Base-by-base conservation (phyloP, 2,888 invertebrate genomes). In the Tromatobia lineatoria region DNA sequence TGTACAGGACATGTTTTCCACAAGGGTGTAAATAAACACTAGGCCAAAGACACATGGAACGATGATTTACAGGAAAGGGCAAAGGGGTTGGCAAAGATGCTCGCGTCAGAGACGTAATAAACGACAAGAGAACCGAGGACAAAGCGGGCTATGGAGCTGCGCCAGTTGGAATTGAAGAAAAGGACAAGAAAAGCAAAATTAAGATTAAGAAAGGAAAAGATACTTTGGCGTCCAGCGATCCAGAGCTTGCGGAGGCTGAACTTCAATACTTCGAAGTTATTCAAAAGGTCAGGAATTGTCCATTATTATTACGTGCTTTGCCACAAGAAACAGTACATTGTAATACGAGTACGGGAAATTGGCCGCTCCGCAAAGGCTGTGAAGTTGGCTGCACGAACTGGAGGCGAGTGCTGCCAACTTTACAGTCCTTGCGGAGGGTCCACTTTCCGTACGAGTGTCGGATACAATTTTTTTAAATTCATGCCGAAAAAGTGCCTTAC, bases 181-280 rank as follows among this genome's bases (percentile, higher is more conserved):
- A 73, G 38, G 88, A 88, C 7, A 87, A 83, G 6, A 86, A 77
- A 20, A 34, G 78, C 59, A 74, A 78, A 80, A 77, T 34, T 7
- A 78, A 85, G 74, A 70, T 61, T 7, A 85, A 69, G 76, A 88
- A 76, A 57, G n/a, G 47, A 3, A 87, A 84, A 47, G 82, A 80
- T 20, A 61, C 57, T 3, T 70, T 66, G 38, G 54, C 77, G 50
- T 80, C 85, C 47, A 86, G 85, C 29, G 89, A 88, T 78, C 83
- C 89, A 3, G 90, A 91, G 20, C 82, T 93, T 42, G 74, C 74
- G 0, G 89, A 90, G n/a, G 90, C 89, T 13, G 92, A 93, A 71
- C 85, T 82, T 34, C 88, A 88, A 71, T 93, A 90, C 80, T 89
- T 88, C 64, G 90, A 90, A 42, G 86, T 90, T 18, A 82, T 93